Percentiles rank a stretch among this genome's conserved stretches.
phyloP scores from a whole-genome alignment of 2,113 vertebrate genomes.

The Ophthalmolycus amberensis region DNA sequence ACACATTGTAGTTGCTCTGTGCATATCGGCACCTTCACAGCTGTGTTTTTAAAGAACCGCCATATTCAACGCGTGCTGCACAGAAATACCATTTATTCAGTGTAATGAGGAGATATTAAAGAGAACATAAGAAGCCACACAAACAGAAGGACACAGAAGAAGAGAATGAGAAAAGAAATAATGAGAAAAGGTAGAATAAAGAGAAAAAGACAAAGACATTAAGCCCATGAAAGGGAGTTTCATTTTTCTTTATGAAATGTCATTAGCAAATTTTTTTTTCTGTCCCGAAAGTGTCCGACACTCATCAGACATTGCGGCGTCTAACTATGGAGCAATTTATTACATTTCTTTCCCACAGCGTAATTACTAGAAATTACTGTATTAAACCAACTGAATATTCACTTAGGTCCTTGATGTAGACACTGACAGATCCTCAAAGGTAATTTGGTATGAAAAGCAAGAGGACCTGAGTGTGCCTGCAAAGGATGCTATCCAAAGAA shows the following conservation, averaged over 20 bases:
- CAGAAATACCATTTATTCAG: slow-evolving; percentile 69
- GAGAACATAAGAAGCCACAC: slow-evolving; percentile 65
- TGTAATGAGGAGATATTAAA: slow-evolving; percentile 79
- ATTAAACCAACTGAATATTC: neutral
- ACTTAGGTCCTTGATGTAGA: slow-evolving; percentile 9
- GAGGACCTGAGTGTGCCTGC: neutral
- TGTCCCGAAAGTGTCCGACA: slow-evolving; percentile 42
- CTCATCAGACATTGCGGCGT: slow-evolving; percentile 30
- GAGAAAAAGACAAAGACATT: slow-evolving; percentile 55
- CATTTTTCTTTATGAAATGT: slow-evolving; percentile 42
- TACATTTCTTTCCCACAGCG: neutral
- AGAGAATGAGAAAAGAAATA: slow-evolving; percentile 57
- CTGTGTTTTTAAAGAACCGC: slow-evolving; percentile 79
- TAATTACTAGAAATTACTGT: neutral
- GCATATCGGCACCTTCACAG: slow-evolving; percentile 71
- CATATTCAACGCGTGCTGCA: slow-evolving; percentile 54
- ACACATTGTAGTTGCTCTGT: slow-evolving; percentile 58
- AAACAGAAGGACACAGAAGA: slow-evolving; percentile 37
- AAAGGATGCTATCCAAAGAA: slow-evolving; percentile 2
- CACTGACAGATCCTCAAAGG: neutral
- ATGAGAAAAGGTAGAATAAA: slow-evolving; percentile 68
- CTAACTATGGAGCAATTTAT: slow-evolving; percentile 25
- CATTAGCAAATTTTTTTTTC: slow-evolving; percentile 61
- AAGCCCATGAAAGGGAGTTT: slow-evolving; percentile 64
- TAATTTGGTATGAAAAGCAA: neutral